These are phyloP conservation scores for Aurelia coerulea DNA, from an alignment of 30 jellyfish, hydroid and myxozoan species.

Conservation along the genomic window DNA sequence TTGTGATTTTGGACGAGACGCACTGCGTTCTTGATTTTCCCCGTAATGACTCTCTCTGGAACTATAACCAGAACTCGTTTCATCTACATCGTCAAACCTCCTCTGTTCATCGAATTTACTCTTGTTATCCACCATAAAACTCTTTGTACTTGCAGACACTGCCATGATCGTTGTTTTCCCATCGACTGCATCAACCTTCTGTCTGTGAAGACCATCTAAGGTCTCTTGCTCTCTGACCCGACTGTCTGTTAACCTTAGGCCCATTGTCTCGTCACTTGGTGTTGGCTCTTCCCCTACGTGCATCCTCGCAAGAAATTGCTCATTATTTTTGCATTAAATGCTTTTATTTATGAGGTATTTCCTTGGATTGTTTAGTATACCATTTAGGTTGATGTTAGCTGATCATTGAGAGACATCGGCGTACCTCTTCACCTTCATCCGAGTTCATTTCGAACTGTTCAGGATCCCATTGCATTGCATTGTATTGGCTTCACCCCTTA, in stretches of 20 bases:
- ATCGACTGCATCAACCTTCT: slow-evolving; percentile 5
- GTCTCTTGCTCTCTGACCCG: not conserved
- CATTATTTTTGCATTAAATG: no score
- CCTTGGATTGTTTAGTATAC: no score
- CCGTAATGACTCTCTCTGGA: slow-evolving; percentile 72
- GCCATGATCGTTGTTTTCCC: slow-evolving; percentile 48
- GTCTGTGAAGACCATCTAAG: not conserved
- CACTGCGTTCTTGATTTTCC: slow-evolving; percentile 8
- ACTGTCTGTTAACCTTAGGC: slow-evolving; percentile 62
- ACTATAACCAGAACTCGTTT: slow-evolving; percentile 79
- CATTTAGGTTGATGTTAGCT: no score
- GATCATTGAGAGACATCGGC: no score
- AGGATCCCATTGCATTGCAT: no score
- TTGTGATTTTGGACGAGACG: slow-evolving; percentile 22
- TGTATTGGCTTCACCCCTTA: no score
- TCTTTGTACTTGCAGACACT: slow-evolving; percentile 20
- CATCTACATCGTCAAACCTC: slow-evolving; percentile 55
- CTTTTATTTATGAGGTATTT: no score
- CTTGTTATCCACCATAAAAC: slow-evolving; percentile 23
- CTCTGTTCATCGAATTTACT: slow-evolving; percentile 15
- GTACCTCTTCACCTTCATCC: no score
- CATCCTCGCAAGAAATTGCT: slow-evolving; percentile 2
- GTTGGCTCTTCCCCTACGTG: not conserved
- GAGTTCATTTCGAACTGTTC: no score
- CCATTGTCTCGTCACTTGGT: slow-evolving; percentile 21